Evolutionary conservation across 2,797 vertebrate species (phyloP), one percentile per base, ranked within the genome.

Genomic region (Sebastes hubbsi): DNA sequence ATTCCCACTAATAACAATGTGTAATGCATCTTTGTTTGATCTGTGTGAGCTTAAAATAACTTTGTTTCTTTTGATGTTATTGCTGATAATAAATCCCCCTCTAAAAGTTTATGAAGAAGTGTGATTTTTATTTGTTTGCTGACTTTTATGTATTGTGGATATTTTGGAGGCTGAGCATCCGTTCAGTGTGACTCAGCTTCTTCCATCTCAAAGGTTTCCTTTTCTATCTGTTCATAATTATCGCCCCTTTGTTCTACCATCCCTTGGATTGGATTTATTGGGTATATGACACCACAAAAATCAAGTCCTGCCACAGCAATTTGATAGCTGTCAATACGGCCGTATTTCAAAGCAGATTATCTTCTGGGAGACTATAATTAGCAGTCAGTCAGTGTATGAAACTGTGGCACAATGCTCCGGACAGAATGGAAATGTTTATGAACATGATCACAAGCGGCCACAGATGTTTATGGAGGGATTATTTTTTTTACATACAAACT

Each of bases 371-470:
- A 56, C 59, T 60, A 14, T 70, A 71, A 82, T 82, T 34, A 76
- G 56, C 55, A 75, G 72, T 6, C 64, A 60, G 42, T 69, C 59
- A 72, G 67, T 16, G 65, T 54, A 56, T 71, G 38, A 72, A 72
- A 32, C 60, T 58, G 25, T 29, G 58, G 64, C 67, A n/a, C 73
- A 68, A 16, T 46, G 62, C 49, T 75, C 59, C 20, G 82, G 68
- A 76, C 75, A 7, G 56, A 55, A 82, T 82, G 83, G 74, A 84
- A 80, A 83, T 87, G 83, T 88, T 84, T 87, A 66, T 67, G 80
- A 84, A 38, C 20, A 25, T 62, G 77, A 84, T 80, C 63, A 61
- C 29, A 30, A 83, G 72, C 32, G 6, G 49, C 75, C 82, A 56
- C 78, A 80, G 69, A 76, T 83, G 82, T 88, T 88, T 85, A 83